Conservation (phyloP, 2,113 vertebrate genomes). For the Heliornis fulica region DNA sequence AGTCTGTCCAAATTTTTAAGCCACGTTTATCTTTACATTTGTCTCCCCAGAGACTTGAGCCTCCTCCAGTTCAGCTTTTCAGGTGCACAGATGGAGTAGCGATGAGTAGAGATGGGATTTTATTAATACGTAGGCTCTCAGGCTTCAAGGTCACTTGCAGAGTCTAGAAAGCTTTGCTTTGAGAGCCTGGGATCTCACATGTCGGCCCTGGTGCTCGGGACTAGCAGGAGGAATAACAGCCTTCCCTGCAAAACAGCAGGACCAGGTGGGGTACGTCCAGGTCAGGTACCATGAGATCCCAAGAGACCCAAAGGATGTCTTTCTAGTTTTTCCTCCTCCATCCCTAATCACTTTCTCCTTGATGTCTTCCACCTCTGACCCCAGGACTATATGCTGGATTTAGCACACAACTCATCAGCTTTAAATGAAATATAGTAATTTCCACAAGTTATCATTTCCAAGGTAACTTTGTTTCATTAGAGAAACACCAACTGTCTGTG, state of each 20-base stretch:
- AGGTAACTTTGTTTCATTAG: not conserved
- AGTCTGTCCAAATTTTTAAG: not conserved
- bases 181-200: not conserved
- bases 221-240: not conserved
- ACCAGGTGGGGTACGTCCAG: not conserved
- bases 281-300: not conserved
- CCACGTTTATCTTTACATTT: not conserved
- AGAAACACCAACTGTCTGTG: not conserved
- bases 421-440: not conserved
- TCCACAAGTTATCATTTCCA: not conserved
- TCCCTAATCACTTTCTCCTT: not conserved
- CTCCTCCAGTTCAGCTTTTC: not conserved
- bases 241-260: not conserved
- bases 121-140: not conserved
- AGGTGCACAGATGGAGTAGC: not conserved
- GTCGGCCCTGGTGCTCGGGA: not conserved
- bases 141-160: not conserved
- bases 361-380: not conserved
- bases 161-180: not conserved
- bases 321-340: not conserved
- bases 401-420: not conserved
- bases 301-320: not conserved
- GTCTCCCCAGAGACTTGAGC: not conserved
- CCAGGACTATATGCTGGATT: not conserved
- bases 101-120: not conserved